Conservation (phyloP, 2,888 invertebrate species). For the Papilio demoleus region DNA sequence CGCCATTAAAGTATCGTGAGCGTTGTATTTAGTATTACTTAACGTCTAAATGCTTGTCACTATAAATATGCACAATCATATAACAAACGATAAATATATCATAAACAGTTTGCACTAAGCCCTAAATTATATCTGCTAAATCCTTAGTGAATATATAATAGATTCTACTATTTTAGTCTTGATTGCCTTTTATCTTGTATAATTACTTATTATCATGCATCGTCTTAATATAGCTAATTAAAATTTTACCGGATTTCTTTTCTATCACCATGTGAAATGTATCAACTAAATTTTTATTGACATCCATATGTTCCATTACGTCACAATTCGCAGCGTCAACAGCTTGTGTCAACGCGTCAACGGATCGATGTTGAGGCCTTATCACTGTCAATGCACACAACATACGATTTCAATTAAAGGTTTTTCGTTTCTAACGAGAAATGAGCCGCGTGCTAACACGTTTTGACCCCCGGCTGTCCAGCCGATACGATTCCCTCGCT, state of each 20-base stretch:
- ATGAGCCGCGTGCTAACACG: conserved; percentile 65
- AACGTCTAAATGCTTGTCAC: conserved; percentile 44
- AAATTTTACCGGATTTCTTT: background rate
- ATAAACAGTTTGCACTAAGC: conserved; percentile 7
- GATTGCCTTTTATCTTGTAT: background rate
- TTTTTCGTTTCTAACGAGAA: conserved; percentile 72
- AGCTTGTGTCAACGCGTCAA: conserved; percentile 56
- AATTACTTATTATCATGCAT: too few relatives aligned
- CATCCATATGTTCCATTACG: conserved; percentile 24
- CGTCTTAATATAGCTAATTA: background rate
- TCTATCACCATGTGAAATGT: background rate
- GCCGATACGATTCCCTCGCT: conserved; percentile 48
- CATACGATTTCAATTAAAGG: conserved; percentile 82
- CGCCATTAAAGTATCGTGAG: conserved; percentile 59
- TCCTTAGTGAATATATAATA: background rate
- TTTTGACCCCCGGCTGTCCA: conserved; percentile 55
- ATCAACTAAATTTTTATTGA: background rate
- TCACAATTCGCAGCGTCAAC: conserved; percentile 38
- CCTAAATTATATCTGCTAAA: background rate
- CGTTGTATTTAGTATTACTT: conserved; percentile 68
- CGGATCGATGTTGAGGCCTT: conserved; percentile 62
- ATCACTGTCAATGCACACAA: conserved; percentile 75
- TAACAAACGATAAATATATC: conserved; percentile 16
- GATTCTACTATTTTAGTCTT: background rate
- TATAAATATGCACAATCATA: background rate